Base-by-base conservation (phyloP, 2,797 vertebrate species). In the Acanthurus leucopareius region DNA sequence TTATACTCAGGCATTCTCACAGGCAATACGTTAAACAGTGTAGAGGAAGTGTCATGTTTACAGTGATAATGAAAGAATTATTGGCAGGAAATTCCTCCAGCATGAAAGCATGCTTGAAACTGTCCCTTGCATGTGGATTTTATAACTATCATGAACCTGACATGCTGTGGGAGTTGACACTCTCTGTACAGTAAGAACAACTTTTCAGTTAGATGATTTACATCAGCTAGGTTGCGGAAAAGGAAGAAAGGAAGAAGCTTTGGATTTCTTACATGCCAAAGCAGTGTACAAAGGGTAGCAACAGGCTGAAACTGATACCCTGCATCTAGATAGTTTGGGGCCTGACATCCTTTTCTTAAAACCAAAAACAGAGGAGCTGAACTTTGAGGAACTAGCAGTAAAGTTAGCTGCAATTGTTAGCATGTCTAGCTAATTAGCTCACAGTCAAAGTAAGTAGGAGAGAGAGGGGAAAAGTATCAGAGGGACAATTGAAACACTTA, bases 21-120 rank as follows among this genome's bases (percentile, higher is more conserved):
- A 58, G 35, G 47, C 53, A 81, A 54, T 3, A 3, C 52, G 32
- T 65, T 66, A 80, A 77, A 81, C 67, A 78, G 40, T 40, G 47
- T 4, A 4, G 45, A 57, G 59, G 79, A 73, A 71, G 62, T 65
- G 65, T 67, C 52, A 32, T 60, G 65, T 85, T 79, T 81, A 83
- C 69, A 57, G 9, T 47, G 53, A 82, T 69, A 78, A 80, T 84
- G 68, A 86, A 66, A 81, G 25, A 72, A 68, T 77, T 65, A 76
- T 75, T 76, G 52, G 32, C 48, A 79, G 61, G 72, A 81, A 77
- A 84, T 79, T 66, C 69, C 19, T 70, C 13, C 40, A 59, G 28
- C 16, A 72, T 66, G 61, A 65, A 75, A 67, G 58, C 63, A 66
- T n/a, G 74, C 72, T 67, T 75, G 53, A 82, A 76, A 66, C 58